phyloP scores from a whole-genome alignment of 2,888 invertebrate species.

The Scelioninae gen. 1 region DNA sequence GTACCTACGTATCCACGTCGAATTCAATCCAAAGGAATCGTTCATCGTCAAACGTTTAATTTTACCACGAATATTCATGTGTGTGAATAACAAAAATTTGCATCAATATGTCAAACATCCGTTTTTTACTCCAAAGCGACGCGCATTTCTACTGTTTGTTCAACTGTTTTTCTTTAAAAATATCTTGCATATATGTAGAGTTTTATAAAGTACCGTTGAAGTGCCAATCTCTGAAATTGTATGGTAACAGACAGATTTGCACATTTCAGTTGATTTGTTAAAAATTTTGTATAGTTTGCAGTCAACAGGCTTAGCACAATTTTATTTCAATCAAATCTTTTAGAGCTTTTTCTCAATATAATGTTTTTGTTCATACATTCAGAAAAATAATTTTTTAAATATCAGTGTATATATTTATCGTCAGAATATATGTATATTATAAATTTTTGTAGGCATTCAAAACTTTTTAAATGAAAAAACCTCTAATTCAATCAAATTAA shows the following conservation, averaged over 20 bases:
- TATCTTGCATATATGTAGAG: not conserved
- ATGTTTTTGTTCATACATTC: not conserved
- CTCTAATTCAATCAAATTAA: no score
- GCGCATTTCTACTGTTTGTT: not conserved
- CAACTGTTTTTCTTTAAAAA: constrained; percentile 9
- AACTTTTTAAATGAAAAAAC: no score
- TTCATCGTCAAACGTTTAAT: constrained; percentile 34
- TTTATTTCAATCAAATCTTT: no score
- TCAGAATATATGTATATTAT: not conserved
- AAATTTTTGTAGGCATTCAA: no score
- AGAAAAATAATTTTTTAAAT: not conserved
- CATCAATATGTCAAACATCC: constrained; percentile 15
- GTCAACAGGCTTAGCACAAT: no score
- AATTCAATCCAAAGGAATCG: constrained; percentile 45
- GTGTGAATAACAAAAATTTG: constrained; percentile 10
- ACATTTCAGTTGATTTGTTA: constrained; percentile 6
- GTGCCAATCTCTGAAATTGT: constrained; percentile 3
- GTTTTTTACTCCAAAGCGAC: constrained; percentile 3
- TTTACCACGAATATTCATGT: constrained; percentile 30
- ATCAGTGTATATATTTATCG: not conserved
- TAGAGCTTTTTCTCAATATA: no score
- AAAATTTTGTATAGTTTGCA: no score
- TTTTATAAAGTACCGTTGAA: not conserved
- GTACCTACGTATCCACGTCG: constrained; percentile 34
- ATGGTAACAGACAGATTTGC: constrained; percentile 24